Conservation (phyloP, 1,140 invertebrate species). For the Drosophila burlai region DNA sequence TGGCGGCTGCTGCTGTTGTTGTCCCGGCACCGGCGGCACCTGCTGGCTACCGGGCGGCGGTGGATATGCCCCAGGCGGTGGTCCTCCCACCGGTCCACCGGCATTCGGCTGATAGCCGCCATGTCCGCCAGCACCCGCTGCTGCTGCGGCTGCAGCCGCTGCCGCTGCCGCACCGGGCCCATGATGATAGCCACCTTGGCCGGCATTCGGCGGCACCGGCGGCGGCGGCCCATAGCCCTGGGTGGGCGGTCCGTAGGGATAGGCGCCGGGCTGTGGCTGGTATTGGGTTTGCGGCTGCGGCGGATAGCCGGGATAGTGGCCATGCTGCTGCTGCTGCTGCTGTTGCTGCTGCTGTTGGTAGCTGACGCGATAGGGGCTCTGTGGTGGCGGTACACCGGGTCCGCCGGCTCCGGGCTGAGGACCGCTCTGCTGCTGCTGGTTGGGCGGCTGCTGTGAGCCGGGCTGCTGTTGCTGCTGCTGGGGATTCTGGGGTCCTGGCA, state of each 20-base stretch:
- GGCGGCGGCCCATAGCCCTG: conserved; percentile 81
- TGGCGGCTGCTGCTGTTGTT: conserved; percentile 70
- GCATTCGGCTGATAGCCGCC: conserved; percentile 69
- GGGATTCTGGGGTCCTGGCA: conserved; percentile 47
- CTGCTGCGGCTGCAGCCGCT: conserved; percentile 33
- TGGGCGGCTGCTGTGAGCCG: conserved; percentile 61
- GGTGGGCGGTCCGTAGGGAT: conserved; percentile 83
- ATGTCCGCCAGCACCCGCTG: conserved; percentile 46
- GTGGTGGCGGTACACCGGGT: conserved; percentile 78
- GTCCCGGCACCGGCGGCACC: conserved; percentile 68
- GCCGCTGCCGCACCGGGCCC: conserved; percentile 46
- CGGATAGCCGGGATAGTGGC: conserved; percentile 86
- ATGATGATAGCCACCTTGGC: conserved; percentile 85
- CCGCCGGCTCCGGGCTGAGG: conserved; percentile 76
- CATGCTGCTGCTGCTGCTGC: conserved; percentile 85
- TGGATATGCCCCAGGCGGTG: conserved; percentile 69
- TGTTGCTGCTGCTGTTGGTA: conserved; percentile 72
- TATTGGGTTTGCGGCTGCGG: conserved; percentile 84
- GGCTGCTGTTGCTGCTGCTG: conserved; percentile 40
- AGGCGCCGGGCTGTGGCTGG: conserved; percentile 85
- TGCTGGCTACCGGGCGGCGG: conserved; percentile 69
- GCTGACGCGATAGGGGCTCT: conserved; percentile 84
- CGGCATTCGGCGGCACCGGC: conserved; percentile 63
- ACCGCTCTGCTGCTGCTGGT: conserved; percentile 85
- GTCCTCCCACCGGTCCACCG: conserved; percentile 41